These are phyloP conservation scores for Heliconius hermathena DNA, from an alignment of 1,140 invertebrate species.

Conservation along the genomic window DNA sequence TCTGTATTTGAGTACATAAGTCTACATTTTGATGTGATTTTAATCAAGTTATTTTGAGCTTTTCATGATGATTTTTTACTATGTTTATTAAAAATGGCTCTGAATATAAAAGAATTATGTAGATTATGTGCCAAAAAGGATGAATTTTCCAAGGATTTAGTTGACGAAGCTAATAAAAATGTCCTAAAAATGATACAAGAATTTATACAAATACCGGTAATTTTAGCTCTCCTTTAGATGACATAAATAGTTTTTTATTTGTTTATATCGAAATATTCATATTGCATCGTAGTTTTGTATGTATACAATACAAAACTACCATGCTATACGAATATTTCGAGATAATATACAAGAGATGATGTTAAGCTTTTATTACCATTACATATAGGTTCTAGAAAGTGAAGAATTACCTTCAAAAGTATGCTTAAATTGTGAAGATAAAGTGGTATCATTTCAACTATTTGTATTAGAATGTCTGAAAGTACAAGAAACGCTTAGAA, in stretches of 20 bases:
- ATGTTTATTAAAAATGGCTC: constrained; percentile 51
- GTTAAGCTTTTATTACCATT: not conserved
- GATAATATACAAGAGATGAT: not conserved
- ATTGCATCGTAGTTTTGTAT: not conserved
- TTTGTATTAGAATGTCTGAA: constrained; percentile 73
- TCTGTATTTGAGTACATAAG: not conserved
- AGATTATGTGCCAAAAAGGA: constrained; percentile 74
- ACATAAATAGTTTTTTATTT: not conserved
- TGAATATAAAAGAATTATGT: constrained; percentile 69
- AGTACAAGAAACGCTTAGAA: constrained; percentile 65
- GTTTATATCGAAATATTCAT: not conserved
- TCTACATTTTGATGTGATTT: not conserved
- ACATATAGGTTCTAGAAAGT: constrained; percentile 56
- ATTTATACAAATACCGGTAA: constrained; percentile 68
- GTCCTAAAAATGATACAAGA: constrained; percentile 68
- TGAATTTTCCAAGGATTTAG: constrained; percentile 69
- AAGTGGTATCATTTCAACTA: constrained; percentile 68
- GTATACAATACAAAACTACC: too few species aligned
- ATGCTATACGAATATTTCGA: too few species aligned
- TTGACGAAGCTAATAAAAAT: constrained; percentile 67
- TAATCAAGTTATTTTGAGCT: not conserved
- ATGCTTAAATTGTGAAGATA: constrained; percentile 75
- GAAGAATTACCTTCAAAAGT: constrained; percentile 68
- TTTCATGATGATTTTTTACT: constrained; percentile 26
- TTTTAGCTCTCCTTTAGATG: not conserved